Percentiles rank a stretch among this genome's conserved stretches.
Evolutionary conservation across 2,113 vertebrate genomes (phyloP).

Genomic region (Asarcornis scutulata): DNA sequence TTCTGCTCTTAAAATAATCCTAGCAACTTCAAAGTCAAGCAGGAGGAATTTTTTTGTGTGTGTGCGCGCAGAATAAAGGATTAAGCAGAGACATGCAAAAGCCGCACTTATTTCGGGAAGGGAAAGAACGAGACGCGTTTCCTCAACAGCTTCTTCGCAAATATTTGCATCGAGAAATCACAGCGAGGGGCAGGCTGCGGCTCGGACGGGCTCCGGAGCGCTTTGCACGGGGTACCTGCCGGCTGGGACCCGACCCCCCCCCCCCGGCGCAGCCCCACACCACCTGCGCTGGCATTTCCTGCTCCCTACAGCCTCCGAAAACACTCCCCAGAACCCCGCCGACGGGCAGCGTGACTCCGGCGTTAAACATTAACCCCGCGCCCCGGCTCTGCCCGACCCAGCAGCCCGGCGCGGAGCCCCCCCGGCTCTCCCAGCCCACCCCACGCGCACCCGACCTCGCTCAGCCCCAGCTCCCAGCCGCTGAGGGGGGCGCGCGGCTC

Average conservation of each 20-base stretch:
- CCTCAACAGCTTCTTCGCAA: not conserved
- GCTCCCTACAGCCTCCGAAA: not conserved
- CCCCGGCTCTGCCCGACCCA: not conserved
- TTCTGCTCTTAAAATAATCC: not conserved
- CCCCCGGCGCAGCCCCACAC: not conserved
- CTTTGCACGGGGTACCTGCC: not conserved
- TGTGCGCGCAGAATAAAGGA: not conserved
- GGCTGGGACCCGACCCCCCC: not conserved
- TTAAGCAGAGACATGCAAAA: not conserved
- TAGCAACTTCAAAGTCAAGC: not conserved
- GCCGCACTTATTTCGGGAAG: not conserved
- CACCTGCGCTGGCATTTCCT: conserved; percentile 73
- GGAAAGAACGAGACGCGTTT: not conserved
- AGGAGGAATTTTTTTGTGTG: not conserved
- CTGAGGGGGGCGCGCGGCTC: not conserved
- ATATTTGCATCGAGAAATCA: not conserved
- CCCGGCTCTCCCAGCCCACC: too few relatives aligned
- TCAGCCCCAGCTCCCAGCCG: not conserved
- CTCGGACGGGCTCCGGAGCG: not conserved
- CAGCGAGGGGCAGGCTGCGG: not conserved
- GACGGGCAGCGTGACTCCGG: not conserved
- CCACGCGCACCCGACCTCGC: too few relatives aligned
- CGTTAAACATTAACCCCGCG: conserved; percentile 59
- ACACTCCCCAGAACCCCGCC: not conserved
- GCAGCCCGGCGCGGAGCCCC: too few relatives aligned